Base-by-base conservation (phyloP, 2,888 invertebrate species). In the Orthonevra nobilis region DNA sequence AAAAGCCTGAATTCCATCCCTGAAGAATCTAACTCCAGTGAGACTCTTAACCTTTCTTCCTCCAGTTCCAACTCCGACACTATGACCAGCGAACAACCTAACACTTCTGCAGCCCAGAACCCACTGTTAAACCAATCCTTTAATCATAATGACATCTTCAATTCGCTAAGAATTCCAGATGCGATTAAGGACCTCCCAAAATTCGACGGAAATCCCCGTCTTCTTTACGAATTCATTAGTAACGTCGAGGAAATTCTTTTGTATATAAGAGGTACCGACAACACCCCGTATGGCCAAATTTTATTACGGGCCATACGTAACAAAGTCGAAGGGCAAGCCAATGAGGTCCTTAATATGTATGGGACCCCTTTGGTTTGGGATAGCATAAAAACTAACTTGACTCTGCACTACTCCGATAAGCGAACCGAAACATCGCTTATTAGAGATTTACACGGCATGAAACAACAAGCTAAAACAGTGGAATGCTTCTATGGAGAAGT, bases 401-500 rank as follows among this genome's bases (percentile, higher is more conserved):
- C 74, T 7, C 30, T 79, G 0, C 77, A 82, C 46, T 82, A 81
- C 15, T 75, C 81, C 0, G 81, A 81, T 12, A 82, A 83, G 66
- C 14, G 79, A 32, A 66, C 72, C 6, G 79, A 82, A 61, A 69
- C 74, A 52, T 75, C 56, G 20, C 36, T 81, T 6, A 77, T 82
- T n/a, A 48, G 69, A 20, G 81, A 82, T 12, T 36, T 81, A 1
- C 81, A 79, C 12, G 44, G 28, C n/a, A 10, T 81, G 1, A 74
- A 38, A 34, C 81, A 83, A 36, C n/a, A 2, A 2, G 30, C 28
- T 3, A 64, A 72, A 34, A 54, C 63, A 1, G 52, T 82, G 0
- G 81, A 82, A 79, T 30, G 46, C 10, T 82, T 82, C 42, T 81
- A 82, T 23, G 44, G 79, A 9, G 60, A 82, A 50, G 72, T 82